Base-by-base conservation (phyloP, 2,888 invertebrate species). In the Cheilosia pagana region DNA sequence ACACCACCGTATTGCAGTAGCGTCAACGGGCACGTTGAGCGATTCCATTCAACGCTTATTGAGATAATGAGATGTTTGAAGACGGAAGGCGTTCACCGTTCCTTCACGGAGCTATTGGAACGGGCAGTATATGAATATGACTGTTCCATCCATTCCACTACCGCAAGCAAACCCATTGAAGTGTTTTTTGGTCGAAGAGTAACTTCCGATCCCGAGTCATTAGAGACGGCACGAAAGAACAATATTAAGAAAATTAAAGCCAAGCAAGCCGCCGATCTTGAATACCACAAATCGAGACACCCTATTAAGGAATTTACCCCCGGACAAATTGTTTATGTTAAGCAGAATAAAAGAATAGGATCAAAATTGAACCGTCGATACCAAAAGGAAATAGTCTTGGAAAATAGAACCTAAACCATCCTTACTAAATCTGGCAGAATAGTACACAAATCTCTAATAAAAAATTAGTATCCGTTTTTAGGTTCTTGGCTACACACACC, bases 31-130 rank as follows among this genome's bases (percentile, higher is more conserved):
- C 83, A 83, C 45, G 72, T 86, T 1, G 87, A 87, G 43, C 65
- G 86, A 3, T 81, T 87, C 28, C 86, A 87, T 39, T 86, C 75
- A n/a, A n/a, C n/a, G n/a, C n/a, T n/a, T n/a, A n/a, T n/a, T n/a
- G n/a, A 7, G 59, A 87, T 86, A 16, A 75, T 86, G 72, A 59
- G 87, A 45, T 87, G 86, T 48, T 53, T 85, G 72, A 86, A 23
- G 48, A 55, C 14, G 45, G 16, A 70, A 23, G 21, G 48, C n/a
- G 31, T 25, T 8, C 16, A 52, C 10, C 50, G 72, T 7, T 59
- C 65, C 4, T 86, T 87, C 71, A 50, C 79, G 10, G 86, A 87
- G 25, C 60, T 87, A 1, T 50, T 83, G 5, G 81, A 86, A 48
- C 19, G 75, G 48, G 65, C 87, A 3, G 70, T 86, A 4, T 62